Percentiles rank a stretch among this genome's conserved stretches.
Conservation (phyloP, 2,113 vertebrate genomes). For the Bubo scandiacus region DNA sequence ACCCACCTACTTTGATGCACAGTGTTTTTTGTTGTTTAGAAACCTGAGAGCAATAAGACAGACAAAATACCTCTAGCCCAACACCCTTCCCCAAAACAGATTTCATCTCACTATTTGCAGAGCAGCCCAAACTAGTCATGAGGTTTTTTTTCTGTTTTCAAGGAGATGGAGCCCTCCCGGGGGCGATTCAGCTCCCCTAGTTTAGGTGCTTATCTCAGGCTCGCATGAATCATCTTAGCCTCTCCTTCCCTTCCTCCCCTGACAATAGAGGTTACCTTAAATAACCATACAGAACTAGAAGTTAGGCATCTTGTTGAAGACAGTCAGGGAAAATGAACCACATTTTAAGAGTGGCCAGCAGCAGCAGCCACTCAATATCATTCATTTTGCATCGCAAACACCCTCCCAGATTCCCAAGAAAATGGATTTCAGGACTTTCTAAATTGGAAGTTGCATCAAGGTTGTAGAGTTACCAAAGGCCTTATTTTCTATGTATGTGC, state of each 20-base stretch:
- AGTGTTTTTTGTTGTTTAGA: background rate
- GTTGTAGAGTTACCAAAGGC: background rate
- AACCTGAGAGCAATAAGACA: background rate
- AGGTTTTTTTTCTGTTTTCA: constrained; percentile 21
- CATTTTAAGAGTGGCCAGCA: background rate
- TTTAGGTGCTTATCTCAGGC: constrained; percentile 4
- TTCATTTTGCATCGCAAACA: background rate
- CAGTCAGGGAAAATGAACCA: background rate
- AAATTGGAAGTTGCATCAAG: background rate
- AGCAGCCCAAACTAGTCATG: background rate
- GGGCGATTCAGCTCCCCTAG: background rate
- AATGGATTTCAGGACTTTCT: background rate
- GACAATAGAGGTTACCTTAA: background rate
- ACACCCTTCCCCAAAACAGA: background rate
- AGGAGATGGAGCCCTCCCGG: background rate
- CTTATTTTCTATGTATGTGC: background rate
- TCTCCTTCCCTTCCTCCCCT: background rate
- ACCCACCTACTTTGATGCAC: background rate
- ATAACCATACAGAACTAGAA: background rate
- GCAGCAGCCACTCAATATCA: background rate
- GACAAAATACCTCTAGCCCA: background rate
- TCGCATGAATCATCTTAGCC: background rate
- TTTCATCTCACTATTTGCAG: background rate
- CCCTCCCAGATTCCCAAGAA: background rate
- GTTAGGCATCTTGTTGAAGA: background rate